A percentile compares a stretch with the other conserved stretches of the same genome.
phyloP scores from a whole-genome alignment of 2,797 vertebrate genomes.

The Periparus ater region DNA sequence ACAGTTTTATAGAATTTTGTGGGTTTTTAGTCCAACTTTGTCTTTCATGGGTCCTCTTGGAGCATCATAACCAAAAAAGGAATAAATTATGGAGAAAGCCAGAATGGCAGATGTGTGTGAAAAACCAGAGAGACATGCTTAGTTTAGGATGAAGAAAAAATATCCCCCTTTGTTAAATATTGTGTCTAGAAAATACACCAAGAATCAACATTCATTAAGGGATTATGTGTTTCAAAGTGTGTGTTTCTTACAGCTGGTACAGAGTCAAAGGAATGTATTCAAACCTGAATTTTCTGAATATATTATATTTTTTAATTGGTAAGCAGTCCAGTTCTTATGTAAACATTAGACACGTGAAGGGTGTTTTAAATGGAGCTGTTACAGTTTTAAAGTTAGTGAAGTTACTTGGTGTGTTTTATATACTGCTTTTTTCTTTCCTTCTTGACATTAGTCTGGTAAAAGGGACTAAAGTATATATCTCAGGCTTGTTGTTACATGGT shows the following conservation, averaged over 20 bases:
- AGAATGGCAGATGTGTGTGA: neutral
- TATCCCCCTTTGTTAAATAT: neutral
- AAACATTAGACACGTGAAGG: neutral
- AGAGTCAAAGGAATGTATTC: neutral
- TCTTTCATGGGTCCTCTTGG: neutral
- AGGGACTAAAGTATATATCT: neutral
- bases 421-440: neutral
- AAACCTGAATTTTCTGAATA: neutral
- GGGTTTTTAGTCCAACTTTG: neutral
- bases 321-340: neutral
- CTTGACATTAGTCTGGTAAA: neutral
- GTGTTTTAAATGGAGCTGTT: neutral
- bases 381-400: neutral
- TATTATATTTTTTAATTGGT: neutral
- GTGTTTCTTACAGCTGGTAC: neutral
- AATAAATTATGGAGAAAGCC: neutral
- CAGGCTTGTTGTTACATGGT: neutral
- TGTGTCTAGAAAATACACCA: neutral
- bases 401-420: neutral
- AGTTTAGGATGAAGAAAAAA: neutral
- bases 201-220: neutral
- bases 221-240: neutral
- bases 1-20: neutral
- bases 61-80: neutral
- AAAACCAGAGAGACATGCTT: neutral